phyloP scores from a whole-genome alignment of 2,797 vertebrate genomes.

The Serranus cabrilla region DNA sequence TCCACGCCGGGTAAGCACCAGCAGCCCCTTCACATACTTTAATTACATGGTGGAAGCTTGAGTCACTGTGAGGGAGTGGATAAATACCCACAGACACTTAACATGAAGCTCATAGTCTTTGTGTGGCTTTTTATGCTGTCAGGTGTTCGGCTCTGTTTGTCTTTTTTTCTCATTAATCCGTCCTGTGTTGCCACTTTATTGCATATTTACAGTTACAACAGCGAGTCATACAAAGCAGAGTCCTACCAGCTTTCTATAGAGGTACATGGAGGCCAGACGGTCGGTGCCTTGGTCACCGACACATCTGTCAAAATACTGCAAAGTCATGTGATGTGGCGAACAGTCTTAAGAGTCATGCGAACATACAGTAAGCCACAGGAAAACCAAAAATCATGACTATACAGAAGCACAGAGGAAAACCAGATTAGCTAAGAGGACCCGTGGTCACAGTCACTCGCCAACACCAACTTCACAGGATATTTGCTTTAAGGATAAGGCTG shows the following conservation, averaged over 20 bases:
- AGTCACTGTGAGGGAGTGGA: neutral
- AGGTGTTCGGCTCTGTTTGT: neutral
- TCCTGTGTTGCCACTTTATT: too few species aligned
- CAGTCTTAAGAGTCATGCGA: neutral
- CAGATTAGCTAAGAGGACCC: slow-evolving; percentile 33
- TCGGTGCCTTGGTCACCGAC: neutral
- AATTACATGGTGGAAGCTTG: neutral
- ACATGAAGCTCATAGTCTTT: slow-evolving; percentile 3
- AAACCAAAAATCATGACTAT: slow-evolving; percentile 44
- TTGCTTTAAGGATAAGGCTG: slow-evolving; percentile 23
- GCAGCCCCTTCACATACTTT: neutral
- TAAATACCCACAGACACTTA: neutral
- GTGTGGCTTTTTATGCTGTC: neutral
- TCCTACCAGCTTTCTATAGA: neutral
- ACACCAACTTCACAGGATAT: slow-evolving; percentile 25
- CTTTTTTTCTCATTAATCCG: too few species aligned
- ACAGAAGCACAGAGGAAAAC: slow-evolving; percentile 31
- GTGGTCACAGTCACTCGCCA: neutral
- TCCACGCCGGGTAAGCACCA: slow-evolving; percentile 91
- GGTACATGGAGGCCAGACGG: neutral
- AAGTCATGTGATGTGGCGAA: neutral
- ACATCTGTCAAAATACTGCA: slow-evolving; percentile 33
- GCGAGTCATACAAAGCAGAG: neutral
- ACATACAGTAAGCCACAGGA: slow-evolving; percentile 6
- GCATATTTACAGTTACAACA: neutral